A percentile compares a stretch with the other conserved stretches of the same genome.
Conservation (phyloP, 2,113 vertebrate genomes). For the cattle (Bos taurus) region DNA sequence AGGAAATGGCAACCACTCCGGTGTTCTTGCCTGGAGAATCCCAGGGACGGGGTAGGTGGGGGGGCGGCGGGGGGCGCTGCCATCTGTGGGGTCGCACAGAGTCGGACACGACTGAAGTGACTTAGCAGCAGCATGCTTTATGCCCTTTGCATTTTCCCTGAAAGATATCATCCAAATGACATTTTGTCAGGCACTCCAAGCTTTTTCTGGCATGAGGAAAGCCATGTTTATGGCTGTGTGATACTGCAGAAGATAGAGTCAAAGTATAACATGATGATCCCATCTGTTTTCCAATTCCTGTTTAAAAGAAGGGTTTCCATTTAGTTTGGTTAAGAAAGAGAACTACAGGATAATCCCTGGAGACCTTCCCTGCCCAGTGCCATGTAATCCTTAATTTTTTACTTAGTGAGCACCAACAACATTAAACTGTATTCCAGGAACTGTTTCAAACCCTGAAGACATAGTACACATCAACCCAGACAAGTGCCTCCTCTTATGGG, state of each 20-base stretch:
- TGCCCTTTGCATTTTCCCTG: background rate
- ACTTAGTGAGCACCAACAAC: background rate
- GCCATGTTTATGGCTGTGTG: background rate
- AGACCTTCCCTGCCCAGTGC: background rate
- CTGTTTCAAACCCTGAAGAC: background rate
- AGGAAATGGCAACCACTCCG: no score
- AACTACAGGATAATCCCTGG: no score
- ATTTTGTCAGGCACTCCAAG: background rate
- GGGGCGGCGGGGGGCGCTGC: no score
- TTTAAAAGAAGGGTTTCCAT: background rate
- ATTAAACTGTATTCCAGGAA: background rate
- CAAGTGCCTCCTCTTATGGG: background rate
- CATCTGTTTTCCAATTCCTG: background rate
- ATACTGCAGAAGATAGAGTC: background rate
- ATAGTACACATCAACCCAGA: background rate
- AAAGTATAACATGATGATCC: background rate
- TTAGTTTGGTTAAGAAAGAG: background rate
- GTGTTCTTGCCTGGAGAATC: no score
- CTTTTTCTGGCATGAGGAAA: background rate
- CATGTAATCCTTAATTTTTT: background rate
- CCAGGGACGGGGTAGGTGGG: no score
- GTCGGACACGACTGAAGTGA: no score
- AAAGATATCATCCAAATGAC: background rate
- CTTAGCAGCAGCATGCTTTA: background rate
- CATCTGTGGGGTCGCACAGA: no score